Evolutionary conservation across 2,888 invertebrate species (phyloP), one percentile per base, ranked within the genome.

Genomic region (Limnephilus auricula): DNA sequence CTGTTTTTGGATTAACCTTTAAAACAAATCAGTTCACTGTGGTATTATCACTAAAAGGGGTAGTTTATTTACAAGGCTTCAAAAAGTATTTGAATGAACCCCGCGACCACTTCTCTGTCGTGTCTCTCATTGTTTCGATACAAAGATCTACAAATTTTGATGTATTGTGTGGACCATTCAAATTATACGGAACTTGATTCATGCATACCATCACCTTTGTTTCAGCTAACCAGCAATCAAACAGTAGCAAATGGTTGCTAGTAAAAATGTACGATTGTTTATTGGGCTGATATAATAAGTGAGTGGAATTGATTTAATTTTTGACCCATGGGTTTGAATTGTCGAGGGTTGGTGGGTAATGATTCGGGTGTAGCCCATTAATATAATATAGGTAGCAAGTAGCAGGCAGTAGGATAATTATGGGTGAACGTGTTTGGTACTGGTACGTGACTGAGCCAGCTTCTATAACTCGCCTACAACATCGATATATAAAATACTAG

Each of bases 371-470:
- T 10, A 37, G 87, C 65, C 87, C 34, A 88, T 88, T 88, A 79
- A 88, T 88, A 88, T 88, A 78, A 88, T 88, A 79, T 88, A 88
- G 87, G 87, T 88, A 88, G 79, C 87, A 88, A 78, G 32, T 87
- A 87, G 87, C 65, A 65, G 65, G 87, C 87, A 88, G 87, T 31
- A 79, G 37, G 87, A 88, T 88, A 88, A 88, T 88, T 88, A 88
- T 88, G 65, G 31, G 79, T 18, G 87, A 34, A 88, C 87, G 87
- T 88, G 87, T 88, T 88, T 88, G 87, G 87, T 78, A 37, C 78
- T 37, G 32, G 87, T 34, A 88, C 87, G 87, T 88, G 87, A 88
- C 79, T 34, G 18, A 32, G 25, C 78, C 87, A 78, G 87, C 87
- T 88, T 88, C 87, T 34, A 85, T 85, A 85, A 40, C 40, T 85